These are phyloP conservation scores for Siniperca scherzeri DNA, from an alignment of 2,797 vertebrate species.

Conservation along the genomic window DNA sequence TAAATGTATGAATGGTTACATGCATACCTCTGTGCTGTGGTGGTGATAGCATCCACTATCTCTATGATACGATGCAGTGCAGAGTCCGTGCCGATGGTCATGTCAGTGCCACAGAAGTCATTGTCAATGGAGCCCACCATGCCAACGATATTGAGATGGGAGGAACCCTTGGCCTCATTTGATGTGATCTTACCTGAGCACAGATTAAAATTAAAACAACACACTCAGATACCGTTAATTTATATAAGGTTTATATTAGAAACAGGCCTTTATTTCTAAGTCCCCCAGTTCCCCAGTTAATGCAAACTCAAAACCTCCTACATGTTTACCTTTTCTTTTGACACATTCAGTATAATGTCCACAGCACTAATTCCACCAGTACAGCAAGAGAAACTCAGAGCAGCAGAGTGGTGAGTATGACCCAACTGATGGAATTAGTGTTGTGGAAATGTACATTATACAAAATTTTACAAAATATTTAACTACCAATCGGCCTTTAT, in stretches of 20 bases:
- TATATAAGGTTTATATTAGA: neutral
- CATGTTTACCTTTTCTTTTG: neutral
- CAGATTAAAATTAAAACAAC: constrained; percentile 5
- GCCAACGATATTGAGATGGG: constrained; percentile 90
- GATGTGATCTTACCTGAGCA: constrained; percentile 87
- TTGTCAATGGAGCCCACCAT: constrained; percentile 95
- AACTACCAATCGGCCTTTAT: neutral
- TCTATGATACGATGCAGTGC: constrained; percentile 96
- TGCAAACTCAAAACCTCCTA: neutral
- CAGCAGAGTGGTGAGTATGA: neutral
- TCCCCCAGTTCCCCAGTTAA: neutral
- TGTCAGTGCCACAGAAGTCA: constrained; percentile 94
- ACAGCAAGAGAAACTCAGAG: neutral
- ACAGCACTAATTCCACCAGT: neutral
- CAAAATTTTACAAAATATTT: neutral
- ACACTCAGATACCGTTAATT: neutral
- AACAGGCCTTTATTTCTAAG: neutral
- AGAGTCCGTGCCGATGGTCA: constrained; percentile 95
- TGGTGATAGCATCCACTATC: constrained; percentile 95
- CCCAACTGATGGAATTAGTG: neutral
- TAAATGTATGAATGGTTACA: neutral
- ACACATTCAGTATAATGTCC: neutral
- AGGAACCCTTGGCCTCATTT: constrained; percentile 86
- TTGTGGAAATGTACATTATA: neutral
- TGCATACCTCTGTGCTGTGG: constrained; percentile 92